Evolutionary conservation across 2,888 invertebrate genomes (phyloP), one percentile per base, ranked within the genome.

Genomic region (Minunthozetes semirufus): DNA sequence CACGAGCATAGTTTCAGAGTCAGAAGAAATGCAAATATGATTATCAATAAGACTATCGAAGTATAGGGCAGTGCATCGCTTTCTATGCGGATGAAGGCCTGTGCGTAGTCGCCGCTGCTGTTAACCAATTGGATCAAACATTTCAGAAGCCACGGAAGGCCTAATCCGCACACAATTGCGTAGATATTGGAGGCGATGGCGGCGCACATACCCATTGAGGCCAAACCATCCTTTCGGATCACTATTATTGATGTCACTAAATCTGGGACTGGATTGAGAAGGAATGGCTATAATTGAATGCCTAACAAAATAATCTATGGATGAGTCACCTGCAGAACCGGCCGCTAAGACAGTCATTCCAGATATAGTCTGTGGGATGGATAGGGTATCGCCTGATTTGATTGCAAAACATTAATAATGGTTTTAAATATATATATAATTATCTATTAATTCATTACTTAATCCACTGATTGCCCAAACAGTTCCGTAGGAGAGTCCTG

Each of bases 61-160:
- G 92, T 91, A 82, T 91, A 94, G 79, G 89, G 89, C 53, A 94
- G 88, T 0, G 92, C 91, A 1, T 88, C 86, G 0, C 93, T 93
- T 80, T 89, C 88, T 76, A 95, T 90, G 72, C 84, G 81, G 0
- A 93, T 88, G n/a, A 33, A 27, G 5, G 75, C 70, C 33, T 27
- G 25, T 1, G 8, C 27, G 70, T 72, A 75, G 48, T 33, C 42
- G 11, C 75, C 72, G 19, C 4, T 19, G 38, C 71, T 71, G 8
- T 75, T 42, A 1, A 19, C 27, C 56, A 70, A 56, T 27, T 71
- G 48, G 59, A 75, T 19, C 38, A 71, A 6, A 46, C 70, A 63
- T 17, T 63, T 50, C 15, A 75, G 50, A 56, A 59, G 17, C 75
- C 75, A 75, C 17, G 75, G 75, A 27, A 75, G 46, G 11, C 75